Percentiles rank a stretch among this genome's conserved stretches.
phyloP scores from a whole-genome alignment of 2,113 vertebrate genomes.

The Phaethon lepturus region DNA sequence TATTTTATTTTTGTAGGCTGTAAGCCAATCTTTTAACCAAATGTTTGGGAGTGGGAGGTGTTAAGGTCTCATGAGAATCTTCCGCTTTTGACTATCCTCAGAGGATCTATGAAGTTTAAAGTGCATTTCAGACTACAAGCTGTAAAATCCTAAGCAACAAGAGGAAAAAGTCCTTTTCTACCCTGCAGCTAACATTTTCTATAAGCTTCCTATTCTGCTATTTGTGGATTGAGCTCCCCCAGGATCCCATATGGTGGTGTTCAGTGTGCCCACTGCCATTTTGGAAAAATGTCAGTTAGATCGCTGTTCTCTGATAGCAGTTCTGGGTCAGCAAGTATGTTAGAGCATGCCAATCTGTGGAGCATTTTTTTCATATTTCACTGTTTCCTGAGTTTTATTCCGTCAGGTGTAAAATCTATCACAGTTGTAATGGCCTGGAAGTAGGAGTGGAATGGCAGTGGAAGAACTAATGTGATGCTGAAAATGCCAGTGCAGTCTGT shows the following conservation, averaged over 20 bases:
- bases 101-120: neutral
- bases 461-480: neutral
- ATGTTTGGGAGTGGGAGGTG: neutral
- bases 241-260: neutral
- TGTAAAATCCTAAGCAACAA: neutral
- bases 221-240: neutral
- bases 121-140: neutral
- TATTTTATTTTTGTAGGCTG: neutral
- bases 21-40: neutral
- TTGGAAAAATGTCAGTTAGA: neutral
- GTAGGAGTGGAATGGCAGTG: neutral
- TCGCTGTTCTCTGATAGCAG: neutral
- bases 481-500: neutral
- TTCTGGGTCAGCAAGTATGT: neutral
- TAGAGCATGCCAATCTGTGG: neutral
- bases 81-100: neutral
- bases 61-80: neutral
- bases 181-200: neutral
- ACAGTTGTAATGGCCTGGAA: neutral
- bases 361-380: neutral
- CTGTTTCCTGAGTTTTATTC: neutral
- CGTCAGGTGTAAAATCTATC: neutral
- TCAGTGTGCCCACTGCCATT: neutral
- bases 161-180: rapidly evolving
- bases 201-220: neutral